Evolutionary conservation across 2,113 vertebrate species (phyloP), one percentile per base, ranked within the genome.

Genomic region (Toxotes jaculatrix): DNA sequence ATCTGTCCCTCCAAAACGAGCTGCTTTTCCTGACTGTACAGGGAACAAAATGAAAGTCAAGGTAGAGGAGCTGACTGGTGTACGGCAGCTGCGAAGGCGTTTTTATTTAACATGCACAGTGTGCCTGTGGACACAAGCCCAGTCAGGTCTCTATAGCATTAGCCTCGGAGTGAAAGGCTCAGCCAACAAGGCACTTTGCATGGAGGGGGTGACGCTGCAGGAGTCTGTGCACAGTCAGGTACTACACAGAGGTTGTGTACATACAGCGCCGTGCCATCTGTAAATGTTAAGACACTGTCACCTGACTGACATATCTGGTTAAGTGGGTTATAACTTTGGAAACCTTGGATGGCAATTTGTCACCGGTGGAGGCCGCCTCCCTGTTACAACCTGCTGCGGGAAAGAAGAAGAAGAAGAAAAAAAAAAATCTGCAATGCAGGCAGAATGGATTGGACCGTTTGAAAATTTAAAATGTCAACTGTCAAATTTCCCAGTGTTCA

Each of bases 391-490:
- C 83, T 38, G 51, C 63, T n/a, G 55, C 1, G 4, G 42, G n/a
- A 49, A 34, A n/a, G 32, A 51, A 60, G 49, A 55, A 27, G 60
- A 38, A 36, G 19, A 59, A 56, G 32, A 34, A 9, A 59, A 59
- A 53, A 66, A 60, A 53, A 68, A 74, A 49, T 2, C 42, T 49
- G 63, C 76, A 65, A 12, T 9, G 75, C 60, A 74, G 77, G 64
- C 51, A 67, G 70, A 74, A 88, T 59, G 66, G 72, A 90, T 88
- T 76, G 83, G 62, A 74, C 64, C 78, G 59, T 84, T 91, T 74
- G 80, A 62, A 91, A 82, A 78, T 86, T 85, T 88, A 73, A 94
- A 95, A 95, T 95, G 93, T 95, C 94, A 94, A 91, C 94, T 92
- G 92, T 93, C 93, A 92, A 79, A 90, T 86, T 82, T 90, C 72